Percentiles rank a stretch among this genome's conserved stretches.
These are phyloP conservation scores for Lacerta bilineata DNA, from an alignment of 2,797 vertebrate genomes.

Conservation along the genomic window DNA sequence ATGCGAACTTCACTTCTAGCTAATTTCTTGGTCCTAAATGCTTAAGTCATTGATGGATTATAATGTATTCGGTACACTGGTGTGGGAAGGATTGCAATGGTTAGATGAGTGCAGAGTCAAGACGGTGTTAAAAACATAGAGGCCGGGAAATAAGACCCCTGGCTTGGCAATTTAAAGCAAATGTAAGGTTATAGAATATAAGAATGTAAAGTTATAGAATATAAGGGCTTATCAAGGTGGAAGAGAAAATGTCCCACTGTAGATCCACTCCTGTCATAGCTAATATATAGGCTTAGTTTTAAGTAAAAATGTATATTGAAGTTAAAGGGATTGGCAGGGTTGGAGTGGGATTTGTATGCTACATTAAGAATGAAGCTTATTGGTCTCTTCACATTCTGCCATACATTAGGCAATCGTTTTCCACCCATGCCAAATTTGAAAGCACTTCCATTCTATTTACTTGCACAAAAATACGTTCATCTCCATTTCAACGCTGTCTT, in stretches of 20 bases:
- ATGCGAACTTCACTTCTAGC: conserved; percentile 88
- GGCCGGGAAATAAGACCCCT: conserved; percentile 47
- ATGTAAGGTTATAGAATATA: conserved; percentile 30
- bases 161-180: conserved; percentile 23
- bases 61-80: conserved; percentile 45
- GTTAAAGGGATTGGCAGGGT: conserved; percentile 2
- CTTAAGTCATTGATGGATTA: conserved; percentile 59
- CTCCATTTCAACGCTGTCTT: not conserved
- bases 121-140: conserved; percentile 64
- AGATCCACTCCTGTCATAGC: conserved; percentile 19
- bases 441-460: not conserved
- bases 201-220: conserved; percentile 39
- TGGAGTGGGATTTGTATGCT: not conserved
- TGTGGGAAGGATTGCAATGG: not conserved
- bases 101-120: conserved; percentile 45
- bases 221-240: conserved; percentile 40
- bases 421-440: not conserved
- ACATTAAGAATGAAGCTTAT: not conserved
- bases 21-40: conserved; percentile 85
- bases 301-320: conserved; percentile 43
- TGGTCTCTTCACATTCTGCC: not conserved
- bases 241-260: conserved; percentile 55
- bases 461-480: not conserved
- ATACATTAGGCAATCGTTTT: not conserved
- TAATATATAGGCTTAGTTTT: conserved; percentile 16